Evolutionary conservation across 2,888 invertebrate genomes (phyloP), one percentile per base, ranked within the genome.

Genomic region (Ectobius pallidus): DNA sequence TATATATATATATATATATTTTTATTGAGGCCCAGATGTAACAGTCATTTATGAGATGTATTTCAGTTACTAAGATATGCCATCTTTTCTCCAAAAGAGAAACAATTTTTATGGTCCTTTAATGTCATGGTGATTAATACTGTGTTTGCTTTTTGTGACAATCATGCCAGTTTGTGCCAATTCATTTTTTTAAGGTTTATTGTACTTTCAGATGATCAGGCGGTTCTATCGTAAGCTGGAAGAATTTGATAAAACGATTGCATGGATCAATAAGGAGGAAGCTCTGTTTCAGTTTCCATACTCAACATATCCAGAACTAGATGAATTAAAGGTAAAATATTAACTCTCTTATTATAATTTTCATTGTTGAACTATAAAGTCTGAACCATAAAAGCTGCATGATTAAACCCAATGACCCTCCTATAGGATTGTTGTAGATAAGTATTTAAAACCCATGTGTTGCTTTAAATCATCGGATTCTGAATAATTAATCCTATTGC

Each of bases 181-280:
- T n/a, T n/a, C n/a, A n/a, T n/a, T n/a, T n/a, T n/a, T n/a, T n/a
- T n/a, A n/a, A n/a, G n/a, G n/a, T n/a, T n/a, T n/a, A n/a, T n/a
- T n/a, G n/a, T n/a, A n/a, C n/a, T n/a, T n/a, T 0, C 69, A 73
- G 75, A 46, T 69, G 3, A 73, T 75, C 11, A 49, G 55, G 30
- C 55, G 65, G 52, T 67, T 72, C 58, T 44, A 72, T 18, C 42
- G 70, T 14, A 72, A 71, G 44, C 65, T 76, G 22, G 55, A 72
- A 20, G 32, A 49, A 14, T 75, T 74, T 52, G 70, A 93, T 78
- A 89, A 90, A 77, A 87, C 92, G 77, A 91, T 94, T 20, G 82
- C 84, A 4, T 96, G 95, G 95, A 95, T 97, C 68, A 96, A 97
- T 83, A 89, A 91, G 77, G 97, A 97, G 85, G 96, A 97, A 84